Percentiles rank a stretch among this genome's conserved stretches.
These are phyloP conservation scores for Propithecus deckenii DNA, from an alignment of 2,797 vertebrate genomes.

Conservation along the genomic window DNA sequence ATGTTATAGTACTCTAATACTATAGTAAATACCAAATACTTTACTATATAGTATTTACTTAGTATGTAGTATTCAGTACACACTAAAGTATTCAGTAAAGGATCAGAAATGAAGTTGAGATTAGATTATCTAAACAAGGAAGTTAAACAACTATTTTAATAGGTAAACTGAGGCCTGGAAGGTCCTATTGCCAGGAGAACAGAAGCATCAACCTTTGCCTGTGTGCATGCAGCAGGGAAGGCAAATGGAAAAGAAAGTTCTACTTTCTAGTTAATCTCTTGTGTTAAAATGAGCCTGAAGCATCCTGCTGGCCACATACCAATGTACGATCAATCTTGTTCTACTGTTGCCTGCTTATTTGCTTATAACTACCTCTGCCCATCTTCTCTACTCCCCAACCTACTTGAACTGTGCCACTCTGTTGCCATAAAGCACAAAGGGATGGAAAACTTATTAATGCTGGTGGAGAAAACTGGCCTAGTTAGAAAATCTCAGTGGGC, in stretches of 20 bases:
- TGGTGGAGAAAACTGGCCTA: constrained; percentile 22
- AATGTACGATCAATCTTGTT: neutral
- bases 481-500: neutral
- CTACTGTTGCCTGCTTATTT: neutral
- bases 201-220: neutral
- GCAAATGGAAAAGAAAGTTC: neutral
- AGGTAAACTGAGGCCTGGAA: neutral
- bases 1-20: neutral
- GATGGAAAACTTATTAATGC: neutral
- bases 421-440: neutral
- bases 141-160: neutral
- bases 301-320: neutral
- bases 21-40: neutral
- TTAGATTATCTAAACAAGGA: constrained; percentile 12
- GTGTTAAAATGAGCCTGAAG: neutral
- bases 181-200: neutral
- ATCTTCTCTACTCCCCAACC: neutral
- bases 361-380: neutral
- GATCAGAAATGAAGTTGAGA: constrained; percentile 39
- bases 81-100: constrained; percentile 39
- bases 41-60: neutral
- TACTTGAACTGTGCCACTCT: neutral
- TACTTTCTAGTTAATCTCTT: neutral
- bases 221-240: neutral
- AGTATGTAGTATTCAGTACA: neutral